phyloP scores from a whole-genome alignment of 2,797 vertebrate species.

The Chrosomus eos region DNA sequence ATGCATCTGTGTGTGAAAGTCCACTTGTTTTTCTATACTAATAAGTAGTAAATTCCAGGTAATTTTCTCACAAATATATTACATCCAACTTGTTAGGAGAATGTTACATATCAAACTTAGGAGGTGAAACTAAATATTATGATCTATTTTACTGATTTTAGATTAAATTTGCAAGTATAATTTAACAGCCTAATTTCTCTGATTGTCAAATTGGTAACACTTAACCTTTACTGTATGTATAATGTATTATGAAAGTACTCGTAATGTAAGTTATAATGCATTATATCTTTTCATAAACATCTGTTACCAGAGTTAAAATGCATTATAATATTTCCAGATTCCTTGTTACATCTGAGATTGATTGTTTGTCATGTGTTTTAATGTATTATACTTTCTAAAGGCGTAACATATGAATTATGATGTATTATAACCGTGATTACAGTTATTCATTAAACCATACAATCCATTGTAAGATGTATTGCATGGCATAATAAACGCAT shows the following conservation, averaged over 20 bases:
- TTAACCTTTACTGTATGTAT: too few relatives aligned
- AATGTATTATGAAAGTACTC: too few relatives aligned
- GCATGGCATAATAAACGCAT: not conserved
- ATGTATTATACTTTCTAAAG: not conserved
- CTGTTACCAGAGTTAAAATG: not conserved
- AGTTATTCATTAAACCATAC: not conserved
- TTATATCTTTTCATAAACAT: not conserved
- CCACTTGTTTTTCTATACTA: not conserved
- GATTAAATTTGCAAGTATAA: too few relatives aligned
- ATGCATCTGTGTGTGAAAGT: not conserved
- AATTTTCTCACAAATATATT: not conserved
- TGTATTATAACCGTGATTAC: not conserved
- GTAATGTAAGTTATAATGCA: not conserved
- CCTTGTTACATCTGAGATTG: not conserved
- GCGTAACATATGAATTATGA: not conserved
- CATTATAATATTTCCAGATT: not conserved
- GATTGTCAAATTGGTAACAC: too few relatives aligned
- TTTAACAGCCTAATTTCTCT: too few relatives aligned
- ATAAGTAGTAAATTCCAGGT: not conserved
- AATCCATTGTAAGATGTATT: too few relatives aligned
- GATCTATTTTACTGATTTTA: too few relatives aligned
- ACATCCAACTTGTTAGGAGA: not conserved
- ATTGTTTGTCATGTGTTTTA: not conserved
- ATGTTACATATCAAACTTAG: too few relatives aligned
- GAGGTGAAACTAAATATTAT: too few relatives aligned